phyloP scores from a whole-genome alignment of 2,797 vertebrate species.

The Hemibagrus guttatus region DNA sequence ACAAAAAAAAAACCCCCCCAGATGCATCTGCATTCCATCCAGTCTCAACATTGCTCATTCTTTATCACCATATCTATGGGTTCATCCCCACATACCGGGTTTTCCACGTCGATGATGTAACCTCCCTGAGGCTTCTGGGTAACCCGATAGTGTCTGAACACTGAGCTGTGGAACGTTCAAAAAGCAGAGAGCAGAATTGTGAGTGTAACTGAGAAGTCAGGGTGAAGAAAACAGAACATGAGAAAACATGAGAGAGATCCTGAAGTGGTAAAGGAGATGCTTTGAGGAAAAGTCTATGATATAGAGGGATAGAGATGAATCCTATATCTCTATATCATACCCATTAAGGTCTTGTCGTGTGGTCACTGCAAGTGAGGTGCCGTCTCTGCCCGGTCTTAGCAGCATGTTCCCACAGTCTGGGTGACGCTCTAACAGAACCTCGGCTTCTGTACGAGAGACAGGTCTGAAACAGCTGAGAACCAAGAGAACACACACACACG shows the following conservation, averaged over 20 bases:
- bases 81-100: conserved; percentile 74
- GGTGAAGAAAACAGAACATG: background rate
- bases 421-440: conserved; percentile 82
- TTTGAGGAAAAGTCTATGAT: background rate
- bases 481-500: conserved; percentile 15
- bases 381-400: conserved; percentile 81
- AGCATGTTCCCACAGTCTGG: conserved; percentile 83
- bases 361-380: conserved; percentile 78
- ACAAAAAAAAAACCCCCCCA: background rate
- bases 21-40: background rate
- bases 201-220: background rate
- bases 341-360: conserved; percentile 79
- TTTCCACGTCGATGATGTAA: conserved; percentile 84
- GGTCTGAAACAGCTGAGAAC: conserved; percentile 82
- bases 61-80: background rate
- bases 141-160: conserved; percentile 86
- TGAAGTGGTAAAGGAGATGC: background rate
- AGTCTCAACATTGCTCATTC: background rate
- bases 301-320: background rate
- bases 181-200: background rate
- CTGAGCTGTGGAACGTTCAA: conserved; percentile 62
- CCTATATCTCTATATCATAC: conserved; percentile 62
- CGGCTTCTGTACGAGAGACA: conserved; percentile 83
- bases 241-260: background rate
- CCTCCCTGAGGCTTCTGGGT: conserved; percentile 76